Evolutionary conservation across 92 coral and sea anemone genomes (phyloP).

Genomic region (Ricordea florida): DNA sequence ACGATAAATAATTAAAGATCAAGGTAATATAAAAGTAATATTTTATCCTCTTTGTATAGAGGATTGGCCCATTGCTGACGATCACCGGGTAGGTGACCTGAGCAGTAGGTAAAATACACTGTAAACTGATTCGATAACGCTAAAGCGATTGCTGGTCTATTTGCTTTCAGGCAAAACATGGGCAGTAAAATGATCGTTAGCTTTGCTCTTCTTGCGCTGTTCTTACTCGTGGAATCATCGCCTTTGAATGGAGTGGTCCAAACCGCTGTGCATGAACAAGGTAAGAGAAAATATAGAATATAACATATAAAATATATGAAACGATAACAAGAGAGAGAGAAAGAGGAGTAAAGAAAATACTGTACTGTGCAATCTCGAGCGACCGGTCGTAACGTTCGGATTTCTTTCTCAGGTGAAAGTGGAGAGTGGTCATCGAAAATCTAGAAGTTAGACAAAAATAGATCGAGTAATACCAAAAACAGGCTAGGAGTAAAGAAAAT

Average conservation of each 20-base stretch:
- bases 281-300: background rate
- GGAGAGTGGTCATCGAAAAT: no score
- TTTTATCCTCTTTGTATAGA: background rate
- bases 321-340: background rate
- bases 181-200: background rate
- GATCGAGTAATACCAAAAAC: no score
- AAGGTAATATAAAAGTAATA: slow-evolving; percentile 23
- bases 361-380: no score
- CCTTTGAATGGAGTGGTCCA: slow-evolving; percentile 13
- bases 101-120: background rate
- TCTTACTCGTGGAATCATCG: slow-evolving; percentile 7
- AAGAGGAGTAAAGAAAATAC: no score
- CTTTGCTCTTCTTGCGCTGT: slow-evolving; percentile 1
- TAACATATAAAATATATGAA: background rate
- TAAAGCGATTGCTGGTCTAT: background rate
- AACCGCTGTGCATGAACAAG: background rate
- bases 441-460: no score
- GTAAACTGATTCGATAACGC: background rate
- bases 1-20: slow-evolving; percentile 14
- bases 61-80: background rate
- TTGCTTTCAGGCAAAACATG: slow-evolving; percentile 18
- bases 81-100: slow-evolving; percentile 5
- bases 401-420: no score
- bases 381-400: no score
- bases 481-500: no score